Evolutionary conservation across 2,888 invertebrate species (phyloP).

Genomic region (Tanytarsus gracilentus): DNA sequence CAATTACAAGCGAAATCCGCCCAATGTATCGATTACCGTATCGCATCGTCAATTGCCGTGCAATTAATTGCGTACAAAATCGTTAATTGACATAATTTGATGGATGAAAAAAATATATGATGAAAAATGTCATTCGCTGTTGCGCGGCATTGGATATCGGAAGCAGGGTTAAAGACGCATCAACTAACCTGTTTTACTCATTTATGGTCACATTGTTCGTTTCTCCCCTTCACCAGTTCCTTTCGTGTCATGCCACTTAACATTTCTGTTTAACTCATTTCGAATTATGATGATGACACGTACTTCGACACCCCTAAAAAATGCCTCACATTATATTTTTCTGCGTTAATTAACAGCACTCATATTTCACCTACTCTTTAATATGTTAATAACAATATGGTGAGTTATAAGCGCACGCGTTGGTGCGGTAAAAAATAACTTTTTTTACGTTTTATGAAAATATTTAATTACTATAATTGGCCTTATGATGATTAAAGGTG

Average conservation of each 20-base stretch:
- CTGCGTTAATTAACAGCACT: constrained; percentile 20
- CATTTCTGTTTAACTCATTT: neutral
- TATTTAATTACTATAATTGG: constrained; percentile 23
- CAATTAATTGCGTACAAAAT: constrained; percentile 22
- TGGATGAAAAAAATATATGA: constrained; percentile 19
- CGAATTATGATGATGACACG: neutral
- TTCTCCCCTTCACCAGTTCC: too few relatives aligned
- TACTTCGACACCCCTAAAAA: neutral
- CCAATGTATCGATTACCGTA: neutral
- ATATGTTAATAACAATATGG: constrained; percentile 8
- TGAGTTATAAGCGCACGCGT: constrained; percentile 7
- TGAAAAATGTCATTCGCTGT: neutral
- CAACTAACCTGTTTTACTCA: too few relatives aligned
- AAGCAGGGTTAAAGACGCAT: too few relatives aligned
- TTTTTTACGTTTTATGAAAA: neutral
- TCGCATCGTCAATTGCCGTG: constrained; percentile 2
- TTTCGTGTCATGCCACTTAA: constrained; percentile 4
- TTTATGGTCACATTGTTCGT: too few relatives aligned
- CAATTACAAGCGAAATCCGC: constrained; percentile 3
- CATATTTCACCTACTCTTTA: constrained; percentile 21
- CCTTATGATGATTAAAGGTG: constrained; percentile 3
- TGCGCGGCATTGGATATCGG: too few relatives aligned
- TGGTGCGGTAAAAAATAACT: neutral
- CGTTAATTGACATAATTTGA: constrained; percentile 20
- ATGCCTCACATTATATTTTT: neutral